These are phyloP conservation scores for Homarus americanus DNA, from an alignment of 1,140 invertebrate species.

Conservation along the genomic window DNA sequence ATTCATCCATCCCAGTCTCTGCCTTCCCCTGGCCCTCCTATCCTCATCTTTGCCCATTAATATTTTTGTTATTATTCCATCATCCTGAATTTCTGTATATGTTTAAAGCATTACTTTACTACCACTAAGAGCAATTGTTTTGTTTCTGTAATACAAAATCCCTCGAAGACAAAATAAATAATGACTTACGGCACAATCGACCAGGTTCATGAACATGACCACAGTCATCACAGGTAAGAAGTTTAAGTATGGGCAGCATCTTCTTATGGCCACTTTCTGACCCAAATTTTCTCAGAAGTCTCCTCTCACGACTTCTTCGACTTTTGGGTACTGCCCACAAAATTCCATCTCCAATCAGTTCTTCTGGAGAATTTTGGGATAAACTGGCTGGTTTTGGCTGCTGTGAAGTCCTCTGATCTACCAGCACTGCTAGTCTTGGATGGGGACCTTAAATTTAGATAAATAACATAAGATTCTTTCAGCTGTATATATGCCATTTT, in stretches of 20 bases:
- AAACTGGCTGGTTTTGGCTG: background rate
- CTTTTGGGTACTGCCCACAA: slow-evolving; percentile 51
- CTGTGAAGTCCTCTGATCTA: background rate
- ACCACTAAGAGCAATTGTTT: too few relatives aligned
- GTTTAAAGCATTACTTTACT: too few relatives aligned
- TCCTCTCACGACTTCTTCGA: slow-evolving; percentile 46
- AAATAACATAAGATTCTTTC: background rate
- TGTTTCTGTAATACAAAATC: too few relatives aligned
- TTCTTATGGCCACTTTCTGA: slow-evolving; percentile 18
- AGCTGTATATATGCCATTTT: too few relatives aligned
- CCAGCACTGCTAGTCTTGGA: background rate
- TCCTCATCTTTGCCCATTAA: too few relatives aligned
- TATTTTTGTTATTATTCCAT: too few relatives aligned
- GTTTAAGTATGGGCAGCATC: slow-evolving; percentile 33
- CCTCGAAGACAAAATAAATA: too few relatives aligned
- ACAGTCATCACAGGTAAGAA: slow-evolving; percentile 54
- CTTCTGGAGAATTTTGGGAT: background rate
- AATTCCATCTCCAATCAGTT: slow-evolving; percentile 18
- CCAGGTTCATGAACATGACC: slow-evolving; percentile 50
- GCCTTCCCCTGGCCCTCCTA: too few relatives aligned
- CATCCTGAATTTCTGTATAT: too few relatives aligned
- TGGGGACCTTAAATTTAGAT: background rate
- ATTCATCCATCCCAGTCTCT: too few relatives aligned
- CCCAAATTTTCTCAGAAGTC: slow-evolving; percentile 57
- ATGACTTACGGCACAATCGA: slow-evolving; percentile 52